Base-by-base conservation (phyloP, 2,113 vertebrate genomes). In the Dunckerocampus dactyliophorus region DNA sequence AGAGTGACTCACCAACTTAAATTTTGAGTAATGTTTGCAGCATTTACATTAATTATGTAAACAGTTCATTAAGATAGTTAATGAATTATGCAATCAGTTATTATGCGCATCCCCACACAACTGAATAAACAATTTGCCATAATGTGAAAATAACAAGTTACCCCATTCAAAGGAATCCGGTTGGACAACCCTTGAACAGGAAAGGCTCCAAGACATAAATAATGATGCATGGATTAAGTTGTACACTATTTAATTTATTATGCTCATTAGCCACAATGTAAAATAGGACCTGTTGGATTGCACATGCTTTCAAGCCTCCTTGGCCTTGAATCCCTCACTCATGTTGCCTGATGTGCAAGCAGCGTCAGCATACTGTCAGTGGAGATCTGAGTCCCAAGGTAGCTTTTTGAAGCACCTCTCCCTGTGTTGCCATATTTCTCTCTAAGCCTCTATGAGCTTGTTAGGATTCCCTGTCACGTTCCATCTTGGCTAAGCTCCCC, bases 401-500 rank as follows among this genome's bases (percentile, higher is more conserved):
- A 53, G 28, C 47, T 50, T 53, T 21, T 39, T 67, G 52, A 67
- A 59, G 67, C 62, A 50, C 49, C 6, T 21, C 19, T 62, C 21
- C 2, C 11, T 20, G 47, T 34, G 10, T 42, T 42, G 42, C 28
- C 49, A 50, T 71, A 21, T 67, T 55, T 39, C 46, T 63, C 49
- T 67, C 55, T 64, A 74, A 81, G 34, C 31, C 17, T 54, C 31
- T 13, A 42, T 37, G 52, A 54, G 71, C 75, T 79, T 47, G 48
- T 82, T 84, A 77, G 47, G 61, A 78, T 72, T 79, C 62, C 71
- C 47, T 63, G 63, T 67, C 67, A 66, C 60, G 62, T 77, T 68
- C 65, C 47, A 54, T 72, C 13, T 24, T 22, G 46, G 54, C 68
- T 80, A 84, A 88, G 83, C 76, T 70, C 75, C 76, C 82, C 67